phyloP scores from a whole-genome alignment of 2,888 invertebrate species.

The Sphaerophoria taeniata region DNA sequence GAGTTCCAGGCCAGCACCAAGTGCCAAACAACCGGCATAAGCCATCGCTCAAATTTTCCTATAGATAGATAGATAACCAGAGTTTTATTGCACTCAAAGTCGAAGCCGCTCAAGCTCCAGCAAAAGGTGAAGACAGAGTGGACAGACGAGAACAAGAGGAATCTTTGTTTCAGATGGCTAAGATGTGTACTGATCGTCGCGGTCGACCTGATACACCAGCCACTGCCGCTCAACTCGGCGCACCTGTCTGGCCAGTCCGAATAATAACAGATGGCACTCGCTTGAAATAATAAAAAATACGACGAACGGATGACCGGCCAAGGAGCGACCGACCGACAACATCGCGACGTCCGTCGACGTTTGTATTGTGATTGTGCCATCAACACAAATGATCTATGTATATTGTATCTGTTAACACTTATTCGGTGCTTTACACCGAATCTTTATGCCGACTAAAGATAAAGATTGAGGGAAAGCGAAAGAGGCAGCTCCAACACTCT shows the following conservation, averaged over 20 bases:
- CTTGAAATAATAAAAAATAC: background rate
- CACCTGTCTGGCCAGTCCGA: slow-evolving; percentile 19
- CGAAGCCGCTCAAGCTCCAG: slow-evolving; percentile 34
- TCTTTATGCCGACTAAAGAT: slow-evolving; percentile 48
- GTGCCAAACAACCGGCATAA: slow-evolving; percentile 62
- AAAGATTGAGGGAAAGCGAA: too few species aligned
- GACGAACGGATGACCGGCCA: background rate
- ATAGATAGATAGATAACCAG: slow-evolving; percentile 11
- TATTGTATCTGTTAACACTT: slow-evolving; percentile 73
- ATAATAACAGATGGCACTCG: slow-evolving; percentile 58
- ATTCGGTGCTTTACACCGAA: slow-evolving; percentile 51
- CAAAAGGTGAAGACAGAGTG: background rate
- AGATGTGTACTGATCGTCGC: slow-evolving; percentile 60
- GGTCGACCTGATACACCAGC: slow-evolving; percentile 56
- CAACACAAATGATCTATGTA: slow-evolving; percentile 71
- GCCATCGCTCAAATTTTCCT: slow-evolving; percentile 58
- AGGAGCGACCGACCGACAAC: too few species aligned
- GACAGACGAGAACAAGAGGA: slow-evolving; percentile 30
- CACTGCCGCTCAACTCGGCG: slow-evolving; percentile 22
- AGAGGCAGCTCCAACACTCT: background rate
- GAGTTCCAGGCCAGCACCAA: slow-evolving; percentile 58
- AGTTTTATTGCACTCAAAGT: slow-evolving; percentile 56
- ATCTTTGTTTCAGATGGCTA: slow-evolving; percentile 34
- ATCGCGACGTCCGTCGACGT: background rate
- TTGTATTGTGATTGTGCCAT: slow-evolving; percentile 70